Evolutionary conservation across 1,140 invertebrate genomes (phyloP), one percentile per base, ranked within the genome.

Genomic region (Ectropis grisescens): DNA sequence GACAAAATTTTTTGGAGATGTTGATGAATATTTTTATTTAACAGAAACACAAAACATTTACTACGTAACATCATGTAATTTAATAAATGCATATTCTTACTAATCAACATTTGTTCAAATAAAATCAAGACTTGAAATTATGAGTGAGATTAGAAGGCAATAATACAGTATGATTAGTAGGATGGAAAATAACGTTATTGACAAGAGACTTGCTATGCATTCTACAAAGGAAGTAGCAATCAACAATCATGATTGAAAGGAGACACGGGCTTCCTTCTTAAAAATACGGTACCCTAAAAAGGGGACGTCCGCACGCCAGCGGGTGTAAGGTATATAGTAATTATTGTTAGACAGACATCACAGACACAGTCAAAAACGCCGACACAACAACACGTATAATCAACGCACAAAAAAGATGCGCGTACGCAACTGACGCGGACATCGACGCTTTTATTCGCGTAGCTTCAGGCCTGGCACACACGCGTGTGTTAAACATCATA

Each of bases 321-420:
- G 64, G 72, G 59, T 67, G 62, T 65, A 71, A 75, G 64, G 54
- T 76, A 80, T 79, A 74, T 66, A 65, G 60, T 72, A 76, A 80
- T 80, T 80, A 76, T 66, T 58, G 58, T 70, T 72, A 70, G 65
- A 76, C 67, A 67, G 69, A 54, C n/a, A n/a, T n/a, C n/a, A n/a
- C n/a, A 58, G 56, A 47, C 45, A 38, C 56, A 61, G 49, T 79
- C 64, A 76, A 80, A 80, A 69, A 70, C 47, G 64, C 67, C 74
- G 71, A 68, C 71, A 49, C 29, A 50, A 25, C 30, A 33, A 40
- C 37, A 40, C 31, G 4, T 22, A 35, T 30, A 33, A 31, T 27
- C 29, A 22, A 46, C 37, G 29, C 29, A 41, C 13, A 33, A 13
- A 23, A 40, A 41, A 25, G 15, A 4, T 29, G 41, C 37, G 32